Percentiles rank a stretch among this genome's conserved stretches.
Evolutionary conservation across 2,113 vertebrate genomes (phyloP).

Genomic region (Picathartes gymnocephalus): DNA sequence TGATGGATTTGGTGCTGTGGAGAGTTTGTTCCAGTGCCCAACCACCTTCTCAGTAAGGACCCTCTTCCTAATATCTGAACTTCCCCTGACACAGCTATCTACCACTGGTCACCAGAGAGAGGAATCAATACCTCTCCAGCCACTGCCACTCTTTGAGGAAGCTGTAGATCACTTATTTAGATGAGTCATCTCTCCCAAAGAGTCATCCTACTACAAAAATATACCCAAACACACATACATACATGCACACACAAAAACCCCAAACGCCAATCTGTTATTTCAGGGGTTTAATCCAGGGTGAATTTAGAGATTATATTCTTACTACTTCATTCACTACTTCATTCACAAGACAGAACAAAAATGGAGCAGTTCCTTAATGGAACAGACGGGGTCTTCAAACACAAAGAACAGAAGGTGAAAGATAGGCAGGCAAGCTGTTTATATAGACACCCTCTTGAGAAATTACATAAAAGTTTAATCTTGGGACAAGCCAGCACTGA

Average conservation of each 20-base stretch:
- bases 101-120: not conserved
- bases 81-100: not conserved
- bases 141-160: not conserved
- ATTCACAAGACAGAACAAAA: not conserved
- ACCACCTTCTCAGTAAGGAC: not conserved
- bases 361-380: not conserved
- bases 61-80: not conserved
- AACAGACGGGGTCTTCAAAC: not conserved
- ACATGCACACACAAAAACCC: accelerated
- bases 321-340: not conserved
- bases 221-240: not conserved
- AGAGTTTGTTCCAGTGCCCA: not conserved
- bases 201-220: not conserved
- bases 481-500: not conserved
- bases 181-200: not conserved
- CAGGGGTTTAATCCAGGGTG: not conserved
- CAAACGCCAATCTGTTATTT: not conserved
- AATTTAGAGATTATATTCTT: not conserved
- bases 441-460: not conserved
- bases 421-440: not conserved
- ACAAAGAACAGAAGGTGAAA: not conserved
- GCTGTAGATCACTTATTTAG: not conserved
- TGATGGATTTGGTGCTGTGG: not conserved
- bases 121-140: not conserved
- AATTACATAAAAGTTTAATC: not conserved